Evolutionary conservation across 2,113 vertebrate species (phyloP).

Genomic region (Oncorhynchus clarkii): DNA sequence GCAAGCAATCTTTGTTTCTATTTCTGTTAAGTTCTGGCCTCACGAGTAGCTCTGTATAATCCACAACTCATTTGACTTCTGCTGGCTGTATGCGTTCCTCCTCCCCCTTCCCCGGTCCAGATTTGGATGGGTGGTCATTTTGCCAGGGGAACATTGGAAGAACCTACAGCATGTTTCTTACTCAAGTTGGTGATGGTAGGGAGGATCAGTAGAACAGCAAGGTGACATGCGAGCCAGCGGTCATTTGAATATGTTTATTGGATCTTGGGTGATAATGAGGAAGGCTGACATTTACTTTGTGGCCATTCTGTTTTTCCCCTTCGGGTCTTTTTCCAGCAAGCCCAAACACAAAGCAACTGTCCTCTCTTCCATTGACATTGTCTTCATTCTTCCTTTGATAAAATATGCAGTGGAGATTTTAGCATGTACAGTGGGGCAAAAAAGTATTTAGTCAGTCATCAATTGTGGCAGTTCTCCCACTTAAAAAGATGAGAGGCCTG

Average conservation of each 20-base stretch:
- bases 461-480: no score
- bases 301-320: conserved; percentile 7
- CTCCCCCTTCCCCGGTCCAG: conserved; percentile 55
- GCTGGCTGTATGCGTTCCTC: conserved; percentile 32
- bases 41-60: conserved; percentile 50
- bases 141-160: conserved; percentile 58
- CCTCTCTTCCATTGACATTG: background rate
- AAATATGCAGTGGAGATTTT: no score
- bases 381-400: no score
- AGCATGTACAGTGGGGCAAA: no score
- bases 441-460: no score
- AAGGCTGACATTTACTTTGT: conserved; percentile 41
- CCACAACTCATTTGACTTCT: conserved; percentile 53
- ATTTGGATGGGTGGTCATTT: conserved; percentile 61
- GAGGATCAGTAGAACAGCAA: conserved; percentile 39
- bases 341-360: conserved; percentile 4
- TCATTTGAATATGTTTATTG: conserved; percentile 37
- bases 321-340: background rate
- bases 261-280: conserved; percentile 29
- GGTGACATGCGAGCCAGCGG: conserved; percentile 31
- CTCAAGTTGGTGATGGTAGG: conserved; percentile 31
- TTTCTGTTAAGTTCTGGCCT: conserved; percentile 50
- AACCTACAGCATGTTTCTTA: conserved; percentile 49
- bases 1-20: conserved; percentile 11
- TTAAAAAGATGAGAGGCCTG: no score